Base-by-base conservation (phyloP, 2,888 invertebrate genomes). In the Anaspis maculata region DNA sequence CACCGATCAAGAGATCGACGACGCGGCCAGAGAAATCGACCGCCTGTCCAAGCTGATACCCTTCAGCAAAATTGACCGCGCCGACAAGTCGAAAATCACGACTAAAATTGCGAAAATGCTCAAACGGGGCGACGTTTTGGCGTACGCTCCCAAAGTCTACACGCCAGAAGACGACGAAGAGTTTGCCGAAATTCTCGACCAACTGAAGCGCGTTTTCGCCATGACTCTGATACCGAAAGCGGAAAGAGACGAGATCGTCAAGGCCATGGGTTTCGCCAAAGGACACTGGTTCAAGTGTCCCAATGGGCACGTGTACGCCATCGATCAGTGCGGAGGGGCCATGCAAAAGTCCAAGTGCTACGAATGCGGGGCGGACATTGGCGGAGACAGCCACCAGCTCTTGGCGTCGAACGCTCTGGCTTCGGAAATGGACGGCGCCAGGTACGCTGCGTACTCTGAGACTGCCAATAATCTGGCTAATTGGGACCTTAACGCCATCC, bases 271-370 rank as follows among this genome's bases (percentile, higher is more conserved):
- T 1, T 49, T 76, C 15, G 60, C 53, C 25, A 63, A 67, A 27
- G 81, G 80, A 0, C 76, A 75, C 49, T 84, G 83, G 83, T 83
- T 67, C 57, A 77, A 76, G 56, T 84, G 83, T 59, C 75, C 74
- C 0, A 79, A 81, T 46, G 80, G 79, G 0, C 83, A 83, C 56
- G 54, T 67, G 19, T 83, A 81, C 56, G 71, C 70, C 19, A 79
- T 83, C 38, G 72, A 68, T 1, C 75, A 79, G 2, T 83, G 83
- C 52, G 82, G 82, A 3, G 77, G 79, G 3, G 79, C 82, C 0
- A 74, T 66, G 67, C 41, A 64, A 49, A 48, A 52, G 25, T 49
- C 68, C 1, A 63, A 33, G 22, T 82, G 82, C 51, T 54, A 59
- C 1, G 79, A 77, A 37, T 82, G 81, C 52, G 66, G 67, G 1